Percentiles rank a stretch among this genome's conserved stretches.
phyloP scores from a whole-genome alignment of 2,797 vertebrate species.

The Taenioides sp. region DNA sequence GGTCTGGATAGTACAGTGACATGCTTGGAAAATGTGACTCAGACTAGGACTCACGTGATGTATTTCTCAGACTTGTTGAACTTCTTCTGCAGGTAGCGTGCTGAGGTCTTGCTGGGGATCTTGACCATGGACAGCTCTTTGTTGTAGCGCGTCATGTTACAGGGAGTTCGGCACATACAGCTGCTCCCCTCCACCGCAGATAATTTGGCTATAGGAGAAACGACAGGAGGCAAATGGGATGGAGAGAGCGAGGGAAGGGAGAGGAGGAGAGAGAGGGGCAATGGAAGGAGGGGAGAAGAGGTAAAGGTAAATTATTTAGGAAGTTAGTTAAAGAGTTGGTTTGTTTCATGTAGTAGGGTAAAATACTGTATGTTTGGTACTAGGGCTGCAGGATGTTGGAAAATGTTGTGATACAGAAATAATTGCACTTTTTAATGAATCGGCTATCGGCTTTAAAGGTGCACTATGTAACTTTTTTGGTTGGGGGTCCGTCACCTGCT shows the following conservation, averaged over 20 bases:
- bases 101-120: slow-evolving; percentile 98
- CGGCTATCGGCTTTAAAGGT: too few relatives aligned
- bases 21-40: too few relatives aligned
- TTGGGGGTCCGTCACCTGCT: too few relatives aligned
- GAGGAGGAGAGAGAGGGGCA: slow-evolving; percentile 1
- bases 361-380: too few relatives aligned
- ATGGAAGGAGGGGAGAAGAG: slow-evolving; percentile 17
- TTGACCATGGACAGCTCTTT: slow-evolving; percentile 99
- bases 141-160: slow-evolving; percentile 97
- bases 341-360: too few relatives aligned
- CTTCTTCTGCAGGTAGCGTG: slow-evolving; percentile 98
- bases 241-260: neutral
- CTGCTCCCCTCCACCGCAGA: slow-evolving; percentile 88
- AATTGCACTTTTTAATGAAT: too few relatives aligned
- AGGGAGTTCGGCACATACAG: slow-evolving; percentile 94
- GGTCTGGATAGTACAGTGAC: too few relatives aligned
- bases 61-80: slow-evolving; percentile 99
- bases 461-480: too few relatives aligned
- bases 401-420: too few relatives aligned
- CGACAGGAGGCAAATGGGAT: neutral
- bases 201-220: slow-evolving; percentile 81
- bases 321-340: neutral
- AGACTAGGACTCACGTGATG: slow-evolving; percentile 88
- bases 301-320: neutral
- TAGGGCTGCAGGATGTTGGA: too few relatives aligned